A percentile compares a stretch with the other conserved stretches of the same genome.
phyloP scores from a whole-genome alignment of 2,113 vertebrate species.

The Sakesphorus luctuosus region DNA sequence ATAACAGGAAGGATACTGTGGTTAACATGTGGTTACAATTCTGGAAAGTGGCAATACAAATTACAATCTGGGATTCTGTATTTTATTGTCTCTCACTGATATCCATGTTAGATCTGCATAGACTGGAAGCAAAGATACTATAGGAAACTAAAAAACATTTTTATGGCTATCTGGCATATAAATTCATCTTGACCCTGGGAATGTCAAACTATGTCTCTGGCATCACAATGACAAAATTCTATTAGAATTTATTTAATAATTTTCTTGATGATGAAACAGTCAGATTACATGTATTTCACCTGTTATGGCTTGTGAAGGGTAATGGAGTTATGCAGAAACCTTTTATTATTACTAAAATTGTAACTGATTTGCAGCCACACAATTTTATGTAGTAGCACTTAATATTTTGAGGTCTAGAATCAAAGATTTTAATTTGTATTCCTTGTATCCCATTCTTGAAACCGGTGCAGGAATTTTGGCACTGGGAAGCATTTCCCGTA shows the following conservation, averaged over 20 bases:
- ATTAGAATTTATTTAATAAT: not conserved
- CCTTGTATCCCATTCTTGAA: not conserved
- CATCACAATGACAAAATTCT: not conserved
- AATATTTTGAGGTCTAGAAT: not conserved
- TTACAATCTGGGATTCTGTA: not conserved
- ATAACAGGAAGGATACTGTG: slow-evolving; percentile 41
- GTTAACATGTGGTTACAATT: slow-evolving; percentile 14
- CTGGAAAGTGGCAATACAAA: slow-evolving; percentile 4
- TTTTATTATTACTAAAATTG: not conserved
- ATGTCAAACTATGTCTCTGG: not conserved
- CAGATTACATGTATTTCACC: not conserved
- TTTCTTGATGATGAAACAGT: not conserved
- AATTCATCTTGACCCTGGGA: not conserved
- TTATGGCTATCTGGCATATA: not conserved
- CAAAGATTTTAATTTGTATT: not conserved
- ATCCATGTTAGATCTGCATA: not conserved
- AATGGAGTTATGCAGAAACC: not conserved
- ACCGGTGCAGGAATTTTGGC: not conserved
- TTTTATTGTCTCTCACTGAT: not conserved
- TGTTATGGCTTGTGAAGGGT: not conserved
- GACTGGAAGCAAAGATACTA: not conserved
- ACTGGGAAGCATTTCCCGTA: not conserved
- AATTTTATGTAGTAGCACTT: not conserved
- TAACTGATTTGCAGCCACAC: not conserved
- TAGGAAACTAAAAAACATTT: not conserved